Evolutionary conservation across 2,888 invertebrate species (phyloP).

Genomic region (Eupeodes latifasciatus): DNA sequence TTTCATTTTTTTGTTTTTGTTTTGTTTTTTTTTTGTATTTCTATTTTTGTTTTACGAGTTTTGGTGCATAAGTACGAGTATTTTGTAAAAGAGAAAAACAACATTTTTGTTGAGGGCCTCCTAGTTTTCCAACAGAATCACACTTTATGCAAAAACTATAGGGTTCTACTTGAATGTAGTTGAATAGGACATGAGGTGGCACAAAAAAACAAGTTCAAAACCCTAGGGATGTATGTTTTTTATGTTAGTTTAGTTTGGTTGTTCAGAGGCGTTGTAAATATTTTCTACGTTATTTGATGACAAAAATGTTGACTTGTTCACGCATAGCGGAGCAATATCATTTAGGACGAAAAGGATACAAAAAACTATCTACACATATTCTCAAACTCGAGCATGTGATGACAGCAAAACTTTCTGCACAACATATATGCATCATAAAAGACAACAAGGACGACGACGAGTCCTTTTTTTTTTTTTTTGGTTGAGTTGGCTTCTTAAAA

Average conservation of each 20-base stretch:
- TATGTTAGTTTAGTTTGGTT: slow-evolving; percentile 27
- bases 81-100: slow-evolving; percentile 25
- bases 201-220: slow-evolving; percentile 24
- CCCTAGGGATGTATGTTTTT: slow-evolving; percentile 39
- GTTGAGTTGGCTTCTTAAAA: slow-evolving; percentile 2
- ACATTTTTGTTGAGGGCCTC: slow-evolving; percentile 22
- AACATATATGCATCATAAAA: background rate
- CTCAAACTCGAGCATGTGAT: background rate
- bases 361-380: slow-evolving; percentile 4
- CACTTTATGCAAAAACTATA: slow-evolving; percentile 48
- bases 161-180: slow-evolving; percentile 17
- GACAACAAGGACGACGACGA: background rate
- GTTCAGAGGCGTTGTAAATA: slow-evolving; percentile 60
- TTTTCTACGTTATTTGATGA: slow-evolving; percentile 26
- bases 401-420: slow-evolving; percentile 32
- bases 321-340: background rate
- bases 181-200: slow-evolving; percentile 14
- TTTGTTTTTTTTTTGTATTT: too few relatives aligned
- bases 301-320: slow-evolving; percentile 42
- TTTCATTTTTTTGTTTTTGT: background rate
- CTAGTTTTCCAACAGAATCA: background rate
- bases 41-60: slow-evolving; percentile 29
- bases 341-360: slow-evolving; percentile 7
- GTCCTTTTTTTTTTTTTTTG: background rate
- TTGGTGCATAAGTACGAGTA: slow-evolving; percentile 37